phyloP scores from a whole-genome alignment of 2,888 invertebrate genomes.

The Litoditis marina region DNA sequence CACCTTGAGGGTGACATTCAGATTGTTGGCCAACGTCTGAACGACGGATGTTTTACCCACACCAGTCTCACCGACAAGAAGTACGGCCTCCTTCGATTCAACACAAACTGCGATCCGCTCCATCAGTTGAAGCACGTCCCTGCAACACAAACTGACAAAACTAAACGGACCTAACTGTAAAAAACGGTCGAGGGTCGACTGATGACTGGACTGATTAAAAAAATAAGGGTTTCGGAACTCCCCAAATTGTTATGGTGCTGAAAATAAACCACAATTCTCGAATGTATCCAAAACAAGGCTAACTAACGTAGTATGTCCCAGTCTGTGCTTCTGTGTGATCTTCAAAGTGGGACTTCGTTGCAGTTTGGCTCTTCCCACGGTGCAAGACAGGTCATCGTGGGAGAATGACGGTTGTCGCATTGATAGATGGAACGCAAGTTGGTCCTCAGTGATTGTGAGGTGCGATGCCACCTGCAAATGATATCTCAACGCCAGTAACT shows the following conservation, averaged over 20 bases:
- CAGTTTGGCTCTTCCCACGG: conserved; percentile 33
- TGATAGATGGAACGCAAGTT: conserved; percentile 24
- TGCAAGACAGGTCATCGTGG: conserved; percentile 31
- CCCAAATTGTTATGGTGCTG: no score
- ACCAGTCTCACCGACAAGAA: conserved; percentile 95
- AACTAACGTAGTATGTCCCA: conserved; percentile 36
- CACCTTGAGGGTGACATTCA: conserved; percentile 73
- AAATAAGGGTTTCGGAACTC: not conserved
- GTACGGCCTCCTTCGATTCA: conserved; percentile 78
- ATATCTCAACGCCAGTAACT: not conserved
- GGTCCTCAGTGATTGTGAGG: conserved; percentile 34
- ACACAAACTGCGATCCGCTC: conserved; percentile 81
- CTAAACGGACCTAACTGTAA: not conserved
- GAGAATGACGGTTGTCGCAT: conserved; percentile 33
- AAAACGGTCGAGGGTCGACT: not conserved
- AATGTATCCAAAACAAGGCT: no score
- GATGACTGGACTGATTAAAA: not conserved
- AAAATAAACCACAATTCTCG: no score
- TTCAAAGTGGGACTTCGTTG: conserved; percentile 25
- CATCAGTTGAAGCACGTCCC: conserved; percentile 66
- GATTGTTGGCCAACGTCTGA: conserved; percentile 63
- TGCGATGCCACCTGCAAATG: conserved; percentile 23
- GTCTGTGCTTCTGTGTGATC: conserved; percentile 25
- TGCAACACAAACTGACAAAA: conserved; percentile 7
- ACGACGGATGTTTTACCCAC: conserved; percentile 94